These are phyloP conservation scores for Discoglossus pictus DNA, from an alignment of 2,797 vertebrate genomes.

Conservation along the genomic window DNA sequence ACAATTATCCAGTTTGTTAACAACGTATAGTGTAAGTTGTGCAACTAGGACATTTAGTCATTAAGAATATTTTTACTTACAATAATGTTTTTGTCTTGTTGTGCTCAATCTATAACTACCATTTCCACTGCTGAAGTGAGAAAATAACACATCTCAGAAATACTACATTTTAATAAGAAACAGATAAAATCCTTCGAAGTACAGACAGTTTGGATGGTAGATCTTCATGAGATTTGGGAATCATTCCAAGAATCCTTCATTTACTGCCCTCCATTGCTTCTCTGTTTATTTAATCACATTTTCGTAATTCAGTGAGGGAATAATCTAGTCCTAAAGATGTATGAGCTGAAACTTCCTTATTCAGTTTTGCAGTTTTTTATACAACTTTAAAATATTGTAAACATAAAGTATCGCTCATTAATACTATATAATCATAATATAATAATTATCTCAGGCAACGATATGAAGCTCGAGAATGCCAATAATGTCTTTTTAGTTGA, in stretches of 20 bases:
- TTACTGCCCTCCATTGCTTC: constrained; percentile 29
- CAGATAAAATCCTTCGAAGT: constrained; percentile 34
- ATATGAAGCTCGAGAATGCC: no score
- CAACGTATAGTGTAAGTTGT: background rate
- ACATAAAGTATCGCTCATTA: no score
- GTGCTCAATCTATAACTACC: background rate
- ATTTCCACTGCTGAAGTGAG: constrained; percentile 5
- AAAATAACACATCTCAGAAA: constrained; percentile 32
- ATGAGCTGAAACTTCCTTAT: constrained; percentile 19
- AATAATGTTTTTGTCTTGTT: constrained; percentile 4
- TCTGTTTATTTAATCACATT: constrained; percentile 33
- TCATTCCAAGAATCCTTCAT: constrained; percentile 47
- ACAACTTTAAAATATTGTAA: no score
- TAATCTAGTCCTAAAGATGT: constrained; percentile 28
- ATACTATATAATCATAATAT: no score
- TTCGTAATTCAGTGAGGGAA: constrained; percentile 25
- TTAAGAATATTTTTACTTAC: constrained; percentile 4
- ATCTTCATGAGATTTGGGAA: constrained; percentile 41
- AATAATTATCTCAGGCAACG: no score
- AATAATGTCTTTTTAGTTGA: no score
- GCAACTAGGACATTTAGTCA: background rate
- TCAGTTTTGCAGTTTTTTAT: background rate
- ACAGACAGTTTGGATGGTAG: constrained; percentile 41
- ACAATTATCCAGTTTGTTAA: background rate
- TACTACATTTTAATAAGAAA: constrained; percentile 41